A percentile compares a stretch with the other conserved stretches of the same genome.
phyloP scores from a whole-genome alignment of 2,888 invertebrate species.

The Muscina levida region DNA sequence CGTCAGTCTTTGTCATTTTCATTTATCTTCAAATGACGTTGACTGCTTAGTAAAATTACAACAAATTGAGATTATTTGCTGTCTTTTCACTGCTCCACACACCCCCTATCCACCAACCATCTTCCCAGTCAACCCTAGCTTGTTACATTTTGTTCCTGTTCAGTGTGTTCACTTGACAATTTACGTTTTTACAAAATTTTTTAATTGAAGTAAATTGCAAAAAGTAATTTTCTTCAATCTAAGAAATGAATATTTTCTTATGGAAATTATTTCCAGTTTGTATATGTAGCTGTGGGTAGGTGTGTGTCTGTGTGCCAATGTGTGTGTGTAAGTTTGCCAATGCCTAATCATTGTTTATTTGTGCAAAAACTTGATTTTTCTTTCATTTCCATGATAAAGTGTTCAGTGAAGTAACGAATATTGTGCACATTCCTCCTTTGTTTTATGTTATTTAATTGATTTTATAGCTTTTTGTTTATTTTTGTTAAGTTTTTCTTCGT shows the following conservation, averaged over 20 bases:
- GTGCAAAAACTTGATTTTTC: not conserved
- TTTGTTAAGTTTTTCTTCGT: not conserved
- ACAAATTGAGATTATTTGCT: not conserved
- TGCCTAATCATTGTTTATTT: not conserved
- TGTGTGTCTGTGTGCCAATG: too few species aligned
- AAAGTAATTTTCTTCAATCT: constrained; percentile 30
- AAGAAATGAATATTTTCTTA: not conserved
- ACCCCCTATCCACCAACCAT: too few species aligned
- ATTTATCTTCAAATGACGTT: too few species aligned
- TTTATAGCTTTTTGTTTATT: too few species aligned
- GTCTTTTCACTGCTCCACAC: not conserved
- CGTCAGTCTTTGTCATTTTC: constrained; percentile 22
- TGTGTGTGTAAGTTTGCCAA: not conserved
- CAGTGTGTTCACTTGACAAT: constrained; percentile 2
- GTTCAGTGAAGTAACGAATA: too few species aligned
- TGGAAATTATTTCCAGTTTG: not conserved
- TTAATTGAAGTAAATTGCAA: constrained; percentile 55
- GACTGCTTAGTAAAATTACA: constrained; percentile 11
- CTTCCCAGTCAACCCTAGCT: too few species aligned
- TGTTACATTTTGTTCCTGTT: not conserved
- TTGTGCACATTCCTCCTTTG: too few species aligned
- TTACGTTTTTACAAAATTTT: constrained; percentile 41
- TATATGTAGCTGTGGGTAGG: not conserved
- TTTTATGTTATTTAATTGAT: too few species aligned
- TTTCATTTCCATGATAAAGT: too few species aligned